Conservation (phyloP, 2,797 vertebrate genomes). For the Myripristis murdjan region DNA sequence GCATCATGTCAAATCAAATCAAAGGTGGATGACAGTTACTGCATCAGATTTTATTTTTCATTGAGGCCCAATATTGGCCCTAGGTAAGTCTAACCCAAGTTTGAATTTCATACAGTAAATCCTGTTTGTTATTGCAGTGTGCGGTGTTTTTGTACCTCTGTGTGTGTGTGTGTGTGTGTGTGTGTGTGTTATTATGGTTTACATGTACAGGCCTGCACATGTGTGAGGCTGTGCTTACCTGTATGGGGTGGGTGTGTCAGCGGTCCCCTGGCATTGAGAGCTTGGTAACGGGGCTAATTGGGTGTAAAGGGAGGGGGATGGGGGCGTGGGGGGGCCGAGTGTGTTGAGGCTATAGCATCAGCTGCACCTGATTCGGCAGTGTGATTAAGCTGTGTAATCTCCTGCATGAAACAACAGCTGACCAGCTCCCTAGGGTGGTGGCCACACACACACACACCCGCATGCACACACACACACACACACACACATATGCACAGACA, state of each 20-base stretch:
- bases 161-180: slow-evolving; percentile 6
- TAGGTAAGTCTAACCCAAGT: no score
- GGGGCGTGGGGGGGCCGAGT: slow-evolving; percentile 15
- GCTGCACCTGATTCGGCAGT: slow-evolving; percentile 91
- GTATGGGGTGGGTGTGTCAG: slow-evolving; percentile 89
- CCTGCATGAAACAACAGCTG: slow-evolving; percentile 91
- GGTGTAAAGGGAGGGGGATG: slow-evolving; percentile 90
- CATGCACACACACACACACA: no score
- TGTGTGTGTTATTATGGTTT: slow-evolving; percentile 20
- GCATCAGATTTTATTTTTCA: no score
- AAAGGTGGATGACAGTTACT: no score
- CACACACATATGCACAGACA: slow-evolving; percentile 28
- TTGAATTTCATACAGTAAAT: no score
- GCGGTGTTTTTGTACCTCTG: no score
- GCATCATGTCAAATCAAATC: no score
- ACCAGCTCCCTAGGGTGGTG: slow-evolving; percentile 87
- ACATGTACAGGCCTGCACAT: slow-evolving; percentile 81
- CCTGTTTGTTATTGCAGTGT: no score
- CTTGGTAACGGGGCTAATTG: slow-evolving; percentile 96
- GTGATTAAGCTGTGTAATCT: slow-evolving; percentile 98
- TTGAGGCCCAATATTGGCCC: no score
- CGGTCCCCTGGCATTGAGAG: slow-evolving; percentile 89
- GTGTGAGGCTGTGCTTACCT: slow-evolving; percentile 90
- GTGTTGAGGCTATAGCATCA: slow-evolving; percentile 88
- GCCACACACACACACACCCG: no score